These are phyloP conservation scores for Camelus bactrianus DNA, from an alignment of 2,113 vertebrate genomes.

Conservation along the genomic window DNA sequence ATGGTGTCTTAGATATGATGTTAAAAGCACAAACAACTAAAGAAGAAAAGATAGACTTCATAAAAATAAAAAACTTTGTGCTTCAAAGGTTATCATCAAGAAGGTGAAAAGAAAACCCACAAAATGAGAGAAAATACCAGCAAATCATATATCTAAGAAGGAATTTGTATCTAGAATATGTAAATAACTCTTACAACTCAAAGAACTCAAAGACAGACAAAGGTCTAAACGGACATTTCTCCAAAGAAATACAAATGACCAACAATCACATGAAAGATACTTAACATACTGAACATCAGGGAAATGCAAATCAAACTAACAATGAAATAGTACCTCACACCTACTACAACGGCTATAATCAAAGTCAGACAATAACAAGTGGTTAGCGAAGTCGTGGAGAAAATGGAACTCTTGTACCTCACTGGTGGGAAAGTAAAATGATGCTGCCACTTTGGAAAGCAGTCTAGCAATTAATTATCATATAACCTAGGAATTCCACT, in stretches of 20 bases:
- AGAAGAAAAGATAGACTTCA: neutral
- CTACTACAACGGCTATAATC: too few species aligned
- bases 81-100: neutral
- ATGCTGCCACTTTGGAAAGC: neutral
- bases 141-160: neutral
- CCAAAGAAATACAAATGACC: conserved; percentile 24
- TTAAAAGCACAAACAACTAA: neutral
- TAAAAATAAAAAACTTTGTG: neutral
- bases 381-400: neutral
- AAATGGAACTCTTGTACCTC: neutral
- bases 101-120: neutral
- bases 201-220: neutral
- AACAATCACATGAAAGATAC: neutral
- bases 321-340: neutral
- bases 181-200: neutral
- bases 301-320: neutral
- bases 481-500: neutral
- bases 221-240: neutral
- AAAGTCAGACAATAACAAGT: neutral
- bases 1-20: neutral
- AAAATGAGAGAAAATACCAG: neutral
- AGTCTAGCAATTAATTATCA: neutral
- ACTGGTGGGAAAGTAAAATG: neutral
- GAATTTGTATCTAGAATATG: neutral
- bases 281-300: neutral